phyloP scores from a whole-genome alignment of 1,140 invertebrate species.

The Hyphantria cunea region DNA sequence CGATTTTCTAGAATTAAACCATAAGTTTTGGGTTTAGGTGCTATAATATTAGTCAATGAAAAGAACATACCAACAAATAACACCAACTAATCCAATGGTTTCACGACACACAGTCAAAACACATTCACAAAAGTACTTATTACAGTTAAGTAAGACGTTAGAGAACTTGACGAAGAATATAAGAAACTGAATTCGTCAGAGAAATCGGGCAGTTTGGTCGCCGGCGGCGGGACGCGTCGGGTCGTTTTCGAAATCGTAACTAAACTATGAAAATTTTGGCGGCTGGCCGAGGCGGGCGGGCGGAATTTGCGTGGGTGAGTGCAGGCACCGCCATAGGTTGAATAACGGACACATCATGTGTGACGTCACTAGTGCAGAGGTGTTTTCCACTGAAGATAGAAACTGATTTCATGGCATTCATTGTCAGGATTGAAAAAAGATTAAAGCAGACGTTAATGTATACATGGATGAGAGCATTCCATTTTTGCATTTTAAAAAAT shows the following conservation, averaged over 20 bases:
- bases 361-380: constrained; percentile 75
- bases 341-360: constrained; percentile 59
- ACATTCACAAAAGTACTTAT: constrained; percentile 51
- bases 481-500: background rate
- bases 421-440: constrained; percentile 31
- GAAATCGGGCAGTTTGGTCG: constrained; percentile 60
- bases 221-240: constrained; percentile 79
- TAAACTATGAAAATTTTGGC: constrained; percentile 80
- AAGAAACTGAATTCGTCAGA: constrained; percentile 61
- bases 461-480: constrained; percentile 2
- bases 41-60: constrained; percentile 12
- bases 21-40: background rate
- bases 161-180: constrained; percentile 66
- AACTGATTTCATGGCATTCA: constrained; percentile 63
- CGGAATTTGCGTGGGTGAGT: constrained; percentile 72
- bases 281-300: constrained; percentile 61
- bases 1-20: background rate
- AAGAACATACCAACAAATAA: constrained; percentile 52
- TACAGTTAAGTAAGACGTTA: constrained; percentile 42
- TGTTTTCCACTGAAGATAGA: constrained; percentile 78
- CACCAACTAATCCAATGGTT: constrained; percentile 59
- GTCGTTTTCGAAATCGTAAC: constrained; percentile 81
- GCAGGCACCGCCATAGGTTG: constrained; percentile 57
- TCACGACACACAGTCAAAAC: constrained; percentile 56
- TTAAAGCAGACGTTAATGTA: constrained; percentile 16